These are phyloP conservation scores for Protodeltote pygarga DNA, from an alignment of 2,888 invertebrate genomes.

Conservation along the genomic window DNA sequence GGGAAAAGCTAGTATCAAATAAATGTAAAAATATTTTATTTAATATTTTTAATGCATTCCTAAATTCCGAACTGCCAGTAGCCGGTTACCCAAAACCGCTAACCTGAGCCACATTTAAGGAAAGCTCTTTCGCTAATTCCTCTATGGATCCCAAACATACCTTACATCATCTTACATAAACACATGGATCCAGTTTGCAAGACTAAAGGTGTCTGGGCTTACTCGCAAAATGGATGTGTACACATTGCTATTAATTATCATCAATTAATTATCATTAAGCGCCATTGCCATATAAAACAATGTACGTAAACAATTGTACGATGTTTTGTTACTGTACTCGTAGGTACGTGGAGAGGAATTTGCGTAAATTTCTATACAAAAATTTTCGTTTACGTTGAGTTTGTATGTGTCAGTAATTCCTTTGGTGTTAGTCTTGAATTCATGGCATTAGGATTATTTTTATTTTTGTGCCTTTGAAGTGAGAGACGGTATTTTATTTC, in stretches of 20 bases:
- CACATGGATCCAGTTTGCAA: slow-evolving; percentile 40
- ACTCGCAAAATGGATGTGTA: slow-evolving; percentile 58
- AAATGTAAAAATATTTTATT: too few relatives aligned
- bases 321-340: slow-evolving; percentile 39
- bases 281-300: slow-evolving; percentile 50
- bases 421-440: background rate
- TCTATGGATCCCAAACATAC: slow-evolving; percentile 22
- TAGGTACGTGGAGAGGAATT: slow-evolving; percentile 33
- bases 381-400: slow-evolving; percentile 5
- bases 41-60: background rate
- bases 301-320: slow-evolving; percentile 50
- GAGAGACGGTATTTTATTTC: background rate
- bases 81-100: slow-evolving; percentile 15
- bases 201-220: slow-evolving; percentile 53
- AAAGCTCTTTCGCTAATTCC: slow-evolving; percentile 33
- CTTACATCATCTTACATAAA: slow-evolving; percentile 46
- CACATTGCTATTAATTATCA: slow-evolving; percentile 56
- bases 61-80: background rate
- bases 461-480: background rate
- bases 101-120: background rate
- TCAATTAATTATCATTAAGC: slow-evolving; percentile 58
- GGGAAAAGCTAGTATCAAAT: too few relatives aligned
- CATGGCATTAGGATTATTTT: background rate
- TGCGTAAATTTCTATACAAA: slow-evolving; percentile 27
- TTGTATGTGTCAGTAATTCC: background rate